Evolutionary conservation across 2,113 vertebrate species (phyloP), one percentile per base, ranked within the genome.

Genomic region (Toxotes chatareus): DNA sequence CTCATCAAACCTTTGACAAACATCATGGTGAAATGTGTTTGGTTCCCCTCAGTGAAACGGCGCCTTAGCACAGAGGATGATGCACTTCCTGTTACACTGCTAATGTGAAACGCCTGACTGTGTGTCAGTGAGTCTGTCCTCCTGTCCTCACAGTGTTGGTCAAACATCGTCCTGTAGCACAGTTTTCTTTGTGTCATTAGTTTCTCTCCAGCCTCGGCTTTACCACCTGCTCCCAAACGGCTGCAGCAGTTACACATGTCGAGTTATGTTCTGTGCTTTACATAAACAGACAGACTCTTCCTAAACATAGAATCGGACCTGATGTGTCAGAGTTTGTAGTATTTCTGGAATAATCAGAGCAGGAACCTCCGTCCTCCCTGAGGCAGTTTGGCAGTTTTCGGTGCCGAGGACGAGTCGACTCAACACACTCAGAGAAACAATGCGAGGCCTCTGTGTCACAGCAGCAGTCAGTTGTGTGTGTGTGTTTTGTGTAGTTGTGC

Each of bases 401-500:
- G 64, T 1, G 64, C 21, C 0, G 65, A 49, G 63, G 32, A 53
- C 17, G 68, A 78, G 56, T 31, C 0, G 53, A 55, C 44, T 5
- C 40, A 76, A 70, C 65, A 60, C 4, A 36, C 65, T 79, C 27
- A 66, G 16, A 53, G 61, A 83, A 85, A 64, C 85, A 77, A 76
- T 85, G n/a, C 40, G 31, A 31, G 0, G n/a, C 44, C 23, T 69
- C 76, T 70, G 79, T 61, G 36, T 42, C 42, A 47, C 46, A 64
- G 44, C 47, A 16, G 7, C 17, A 34, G 49, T 3, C 47, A 19
- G 27, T 19, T 13, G 11, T 77, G 44, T 32, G 76, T 70, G 42
- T 80, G 40, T 81, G 55, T 69, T 59, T 62, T 73, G 80, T 79
- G 46, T 71, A 21, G 23, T 17, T 77, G 68, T 57, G 6, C 27